A percentile compares a stretch with the other conserved stretches of the same genome.
Conservation (phyloP, 1,140 invertebrate genomes). For the Rhysida immarginata region DNA sequence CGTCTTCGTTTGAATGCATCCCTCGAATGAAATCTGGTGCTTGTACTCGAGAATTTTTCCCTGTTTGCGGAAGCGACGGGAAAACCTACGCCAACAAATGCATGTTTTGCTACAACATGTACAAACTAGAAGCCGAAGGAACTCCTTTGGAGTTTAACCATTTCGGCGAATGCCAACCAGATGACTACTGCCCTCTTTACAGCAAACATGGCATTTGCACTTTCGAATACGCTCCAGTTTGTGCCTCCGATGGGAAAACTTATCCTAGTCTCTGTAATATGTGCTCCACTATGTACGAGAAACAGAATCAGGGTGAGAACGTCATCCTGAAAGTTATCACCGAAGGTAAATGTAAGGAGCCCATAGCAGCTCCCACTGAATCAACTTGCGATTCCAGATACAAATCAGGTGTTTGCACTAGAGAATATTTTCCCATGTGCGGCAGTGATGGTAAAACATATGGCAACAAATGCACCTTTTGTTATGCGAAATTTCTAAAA, state of each 20-base stretch:
- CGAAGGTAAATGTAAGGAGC: neutral
- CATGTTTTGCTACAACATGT: too few species aligned
- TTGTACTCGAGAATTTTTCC: too few species aligned
- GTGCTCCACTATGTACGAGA: neutral
- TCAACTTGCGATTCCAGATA: too few species aligned
- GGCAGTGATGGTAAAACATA: neutral
- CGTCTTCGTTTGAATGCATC: too few species aligned
- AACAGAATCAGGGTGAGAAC: neutral
- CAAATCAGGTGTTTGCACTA: neutral
- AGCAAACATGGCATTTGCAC: slow-evolving; percentile 24
- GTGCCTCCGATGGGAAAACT: slow-evolving; percentile 42
- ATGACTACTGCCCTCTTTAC: neutral
- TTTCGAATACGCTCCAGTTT: slow-evolving; percentile 49
- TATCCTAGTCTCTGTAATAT: slow-evolving; percentile 42
- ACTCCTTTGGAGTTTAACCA: too few species aligned
- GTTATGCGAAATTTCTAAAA: neutral
- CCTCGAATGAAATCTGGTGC: too few species aligned
- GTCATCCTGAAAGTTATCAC: neutral
- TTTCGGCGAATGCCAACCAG: too few species aligned
- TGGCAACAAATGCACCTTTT: slow-evolving; percentile 1
- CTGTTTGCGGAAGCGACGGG: too few species aligned
- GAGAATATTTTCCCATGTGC: neutral
- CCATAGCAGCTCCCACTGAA: too few species aligned
- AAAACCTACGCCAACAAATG: too few species aligned
- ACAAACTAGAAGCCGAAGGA: too few species aligned